A percentile compares a stretch with the other conserved stretches of the same genome.
phyloP scores from a whole-genome alignment of 2,888 invertebrate genomes.

The Drosophila siamana region DNA sequence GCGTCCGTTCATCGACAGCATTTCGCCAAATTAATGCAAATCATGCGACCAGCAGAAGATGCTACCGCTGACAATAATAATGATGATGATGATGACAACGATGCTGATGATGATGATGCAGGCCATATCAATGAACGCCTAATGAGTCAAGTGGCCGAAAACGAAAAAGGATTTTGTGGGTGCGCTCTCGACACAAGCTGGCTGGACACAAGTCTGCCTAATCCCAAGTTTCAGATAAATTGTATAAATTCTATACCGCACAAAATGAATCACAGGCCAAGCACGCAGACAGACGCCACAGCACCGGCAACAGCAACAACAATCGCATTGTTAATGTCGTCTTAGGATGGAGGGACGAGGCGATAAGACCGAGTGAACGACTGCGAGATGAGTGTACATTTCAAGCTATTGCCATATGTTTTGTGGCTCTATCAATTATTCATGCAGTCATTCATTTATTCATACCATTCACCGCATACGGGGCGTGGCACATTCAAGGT shows the following conservation, averaged over 20 bases:
- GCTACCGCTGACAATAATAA: conserved; percentile 43
- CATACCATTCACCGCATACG: conserved; percentile 19
- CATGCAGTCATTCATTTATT: conserved; percentile 59
- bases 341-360: conserved; percentile 63
- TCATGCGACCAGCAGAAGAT: conserved; percentile 74
- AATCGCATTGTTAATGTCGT: conserved; percentile 65
- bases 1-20: conserved; percentile 74
- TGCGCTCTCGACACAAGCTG: conserved; percentile 48
- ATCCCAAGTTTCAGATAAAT: conserved; percentile 76
- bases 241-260: conserved; percentile 65
- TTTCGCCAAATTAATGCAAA: conserved; percentile 81
- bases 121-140: conserved; percentile 73
- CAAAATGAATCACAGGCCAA: conserved; percentile 71
- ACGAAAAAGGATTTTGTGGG: conserved; percentile 75
- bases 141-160: conserved; percentile 81
- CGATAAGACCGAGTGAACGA: conserved; percentile 58
- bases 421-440: conserved; percentile 67
- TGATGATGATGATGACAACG: conserved; percentile 25
- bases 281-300: conserved; percentile 29
- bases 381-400: conserved; percentile 62
- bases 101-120: conserved; percentile 42
- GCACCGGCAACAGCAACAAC: conserved; percentile 39
- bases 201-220: conserved; percentile 55
- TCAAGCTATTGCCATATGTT: conserved; percentile 55
- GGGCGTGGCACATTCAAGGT: conserved; percentile 63